phyloP scores from a whole-genome alignment of 2,113 vertebrate species.

The Oriolus oriolus region DNA sequence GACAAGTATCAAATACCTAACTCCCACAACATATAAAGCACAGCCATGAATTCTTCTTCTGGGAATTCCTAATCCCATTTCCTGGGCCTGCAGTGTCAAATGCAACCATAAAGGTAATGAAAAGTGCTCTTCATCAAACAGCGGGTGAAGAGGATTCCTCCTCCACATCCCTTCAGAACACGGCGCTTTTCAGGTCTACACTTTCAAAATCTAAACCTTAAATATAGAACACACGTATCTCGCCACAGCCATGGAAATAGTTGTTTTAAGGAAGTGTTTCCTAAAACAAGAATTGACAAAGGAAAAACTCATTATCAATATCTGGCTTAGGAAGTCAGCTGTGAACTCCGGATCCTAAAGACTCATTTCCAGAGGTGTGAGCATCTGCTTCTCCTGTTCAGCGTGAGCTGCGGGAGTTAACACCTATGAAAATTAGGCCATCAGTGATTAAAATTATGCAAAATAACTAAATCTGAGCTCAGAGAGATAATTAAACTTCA shows the following conservation, averaged over 20 bases:
- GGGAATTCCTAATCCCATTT: neutral
- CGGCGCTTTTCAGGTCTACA: neutral
- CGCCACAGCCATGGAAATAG: neutral
- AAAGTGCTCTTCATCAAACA: neutral
- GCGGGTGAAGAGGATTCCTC: neutral
- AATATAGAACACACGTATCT: neutral
- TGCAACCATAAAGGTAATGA: neutral
- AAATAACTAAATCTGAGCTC: conserved; percentile 35
- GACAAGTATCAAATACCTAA: neutral
- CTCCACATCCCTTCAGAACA: neutral
- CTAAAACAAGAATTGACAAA: neutral
- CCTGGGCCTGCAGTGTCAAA: neutral
- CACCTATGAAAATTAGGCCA: conserved; percentile 24
- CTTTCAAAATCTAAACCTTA: neutral
- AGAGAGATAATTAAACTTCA: conserved; percentile 40
- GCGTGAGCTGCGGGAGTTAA: neutral
- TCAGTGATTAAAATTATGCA: conserved; percentile 42
- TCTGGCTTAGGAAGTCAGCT: neutral
- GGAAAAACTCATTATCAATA: neutral
- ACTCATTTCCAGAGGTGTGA: neutral
- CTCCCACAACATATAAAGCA: neutral
- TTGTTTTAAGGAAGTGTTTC: neutral
- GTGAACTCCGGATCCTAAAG: neutral
- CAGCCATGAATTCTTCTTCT: neutral
- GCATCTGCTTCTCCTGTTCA: neutral